Base-by-base conservation (phyloP, 1,140 invertebrate species). In the Portunus trituberculatus region DNA sequence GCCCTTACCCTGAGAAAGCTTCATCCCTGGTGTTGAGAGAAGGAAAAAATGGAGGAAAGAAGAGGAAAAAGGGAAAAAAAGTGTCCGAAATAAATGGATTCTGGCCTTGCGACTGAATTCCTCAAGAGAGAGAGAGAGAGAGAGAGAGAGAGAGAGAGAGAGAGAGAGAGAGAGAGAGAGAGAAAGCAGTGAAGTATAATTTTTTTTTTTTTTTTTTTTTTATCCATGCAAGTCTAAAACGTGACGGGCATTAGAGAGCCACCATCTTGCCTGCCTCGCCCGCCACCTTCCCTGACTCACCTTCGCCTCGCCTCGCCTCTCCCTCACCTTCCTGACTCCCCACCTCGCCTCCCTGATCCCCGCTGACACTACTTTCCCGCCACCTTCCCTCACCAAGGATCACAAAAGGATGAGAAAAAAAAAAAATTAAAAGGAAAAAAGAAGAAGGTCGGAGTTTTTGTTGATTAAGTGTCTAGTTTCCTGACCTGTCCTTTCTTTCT, bases 61-160 rank as follows among this genome's bases (percentile, higher is more conserved):
- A 28, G 45, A n/a, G 20, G 86, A 88, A 10, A 32, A 28, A 32
- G 31, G 32, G n/a, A 25, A 25, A 88, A 46, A 88, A 16, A 12
- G 4, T 29, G 86, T 29, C 14, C 31, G 10, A 88, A 45, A 88
- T 76, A 88, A 88, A 88, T 88, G 45, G 86, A 39, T 39, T 88
- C 45, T 32, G 32, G 25, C 45, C 45, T 39, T 88, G 32, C 31
- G 86, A 88, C 32, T 32, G 59, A 31, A 31, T 46, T n/a, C 48
- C 48, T 46, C 14, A 45, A 52, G 89, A 91, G 89, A 91, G 89
- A 91, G 89, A 48, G 89, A 91, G 89, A 46, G 48, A 91, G 48
- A 91, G 48, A 91, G 89, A 91, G 48, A 48, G 89, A 91, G 89
- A 91, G 48, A 48, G 48, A 91, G 48, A 48, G 39, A 91, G 48